Conservation (phyloP, 37 sponge, comb jelly and placozoan species). For the Aplysina aerophoba region DNA sequence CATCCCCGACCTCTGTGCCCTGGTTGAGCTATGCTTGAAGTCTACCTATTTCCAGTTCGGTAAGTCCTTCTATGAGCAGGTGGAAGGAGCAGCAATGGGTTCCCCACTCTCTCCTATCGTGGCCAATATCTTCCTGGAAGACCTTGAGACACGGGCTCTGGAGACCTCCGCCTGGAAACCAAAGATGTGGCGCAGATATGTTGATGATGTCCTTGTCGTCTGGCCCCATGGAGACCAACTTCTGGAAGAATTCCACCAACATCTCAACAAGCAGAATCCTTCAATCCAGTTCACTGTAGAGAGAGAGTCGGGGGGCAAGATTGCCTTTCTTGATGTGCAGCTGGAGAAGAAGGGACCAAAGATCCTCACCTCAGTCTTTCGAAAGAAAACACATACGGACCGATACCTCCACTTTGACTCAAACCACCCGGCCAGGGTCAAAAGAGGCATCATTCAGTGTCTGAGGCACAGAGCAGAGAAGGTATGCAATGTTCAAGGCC, state of each 20-base stretch:
- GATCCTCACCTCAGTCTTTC: conserved; percentile 2
- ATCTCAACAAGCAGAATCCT: conserved; percentile 4
- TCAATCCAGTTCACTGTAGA: conserved; percentile 13
- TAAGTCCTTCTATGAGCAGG: conserved; percentile 22
- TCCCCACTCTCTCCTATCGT: conserved; percentile 27
- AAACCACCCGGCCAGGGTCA: not conserved
- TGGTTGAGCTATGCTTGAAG: conserved; percentile 18
- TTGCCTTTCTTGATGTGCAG: conserved; percentile 23
- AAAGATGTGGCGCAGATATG: conserved; percentile 16
- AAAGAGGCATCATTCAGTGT: conserved; percentile 19
- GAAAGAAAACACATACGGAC: conserved; percentile 16
- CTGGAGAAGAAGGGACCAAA: not conserved
- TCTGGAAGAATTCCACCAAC: conserved; percentile 9
- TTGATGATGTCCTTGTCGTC: conserved; percentile 2
- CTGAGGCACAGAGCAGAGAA: conserved; percentile 7
- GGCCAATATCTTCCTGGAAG: conserved; percentile 14
- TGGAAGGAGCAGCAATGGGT: conserved; percentile 33
- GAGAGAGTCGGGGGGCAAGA: not conserved
- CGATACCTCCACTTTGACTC: conserved; percentile 10
- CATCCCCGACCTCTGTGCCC: not conserved
- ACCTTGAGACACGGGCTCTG: not conserved
- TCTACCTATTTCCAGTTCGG: conserved; percentile 11
- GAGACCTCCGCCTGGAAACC: not conserved
- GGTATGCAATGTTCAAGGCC: too few species aligned
- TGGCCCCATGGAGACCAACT: conserved; percentile 15